Conservation (phyloP, 2,797 vertebrate species). For the Chromobotia macracanthus region DNA sequence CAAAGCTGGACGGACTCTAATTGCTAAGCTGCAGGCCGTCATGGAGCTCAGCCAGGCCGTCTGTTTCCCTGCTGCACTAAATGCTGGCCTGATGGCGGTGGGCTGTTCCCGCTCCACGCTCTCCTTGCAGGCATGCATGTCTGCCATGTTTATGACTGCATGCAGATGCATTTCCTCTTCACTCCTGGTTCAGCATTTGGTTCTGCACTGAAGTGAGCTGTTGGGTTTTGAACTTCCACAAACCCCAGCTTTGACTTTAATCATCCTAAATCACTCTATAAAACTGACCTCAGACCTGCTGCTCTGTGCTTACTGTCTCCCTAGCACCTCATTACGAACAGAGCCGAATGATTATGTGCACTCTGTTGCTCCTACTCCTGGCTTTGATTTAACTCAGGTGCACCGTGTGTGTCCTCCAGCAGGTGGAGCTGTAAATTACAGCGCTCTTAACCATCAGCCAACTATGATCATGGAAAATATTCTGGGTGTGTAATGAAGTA, state of each 20-base stretch:
- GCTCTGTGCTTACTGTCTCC: conserved; percentile 33
- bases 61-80: conserved; percentile 58
- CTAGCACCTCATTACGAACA: conserved; percentile 40
- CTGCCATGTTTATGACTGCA: conserved; percentile 47
- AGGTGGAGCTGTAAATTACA: conserved; percentile 49
- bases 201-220: conserved; percentile 19
- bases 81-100: conserved; percentile 48
- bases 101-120: conserved; percentile 44
- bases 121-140: conserved; percentile 41
- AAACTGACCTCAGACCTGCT: conserved; percentile 46
- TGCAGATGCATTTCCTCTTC: conserved; percentile 36
- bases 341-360: conserved; percentile 25
- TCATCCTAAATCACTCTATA: conserved; percentile 33
- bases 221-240: conserved; percentile 23
- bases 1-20: conserved; percentile 56
- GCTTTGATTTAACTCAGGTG: conserved; percentile 27
- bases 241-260: conserved; percentile 43
- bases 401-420: conserved; percentile 33
- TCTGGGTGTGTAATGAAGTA: conserved; percentile 42
- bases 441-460: conserved; percentile 34
- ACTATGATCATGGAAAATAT: conserved; percentile 54
- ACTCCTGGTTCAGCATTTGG: conserved; percentile 37
- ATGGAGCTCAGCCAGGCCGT: conserved; percentile 58
- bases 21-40: conserved; percentile 53
- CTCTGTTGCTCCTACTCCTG: conserved; percentile 34